Conservation (phyloP, 1,140 invertebrate genomes). For the Leptoteleia sp. region DNA sequence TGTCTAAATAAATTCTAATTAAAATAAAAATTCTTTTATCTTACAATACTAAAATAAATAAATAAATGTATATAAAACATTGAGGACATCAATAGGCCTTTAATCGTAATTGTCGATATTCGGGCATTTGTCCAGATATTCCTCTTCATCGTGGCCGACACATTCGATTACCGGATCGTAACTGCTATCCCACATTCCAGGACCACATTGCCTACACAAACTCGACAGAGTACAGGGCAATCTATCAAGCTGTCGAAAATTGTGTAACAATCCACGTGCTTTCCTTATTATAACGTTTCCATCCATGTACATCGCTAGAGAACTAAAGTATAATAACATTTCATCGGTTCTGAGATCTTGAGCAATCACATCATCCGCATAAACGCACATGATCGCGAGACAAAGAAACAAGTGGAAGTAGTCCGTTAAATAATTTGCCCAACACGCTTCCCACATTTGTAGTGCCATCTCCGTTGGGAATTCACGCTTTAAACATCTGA, state of each 20-base stretch:
- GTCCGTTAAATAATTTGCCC: constrained; percentile 95
- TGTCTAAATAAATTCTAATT: no score
- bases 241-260: constrained; percentile 91
- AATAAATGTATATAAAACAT: not conserved
- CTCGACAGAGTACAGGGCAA: constrained; percentile 94
- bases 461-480: constrained; percentile 93
- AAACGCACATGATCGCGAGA: constrained; percentile 94
- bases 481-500: constrained; percentile 91
- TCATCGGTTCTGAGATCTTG: constrained; percentile 95
- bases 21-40: no score
- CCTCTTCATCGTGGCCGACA: constrained; percentile 78
- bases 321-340: constrained; percentile 96
- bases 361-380: constrained; percentile 94
- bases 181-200: constrained; percentile 96
- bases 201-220: constrained; percentile 92
- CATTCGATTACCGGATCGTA: constrained; percentile 90
- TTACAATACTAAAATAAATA: no score
- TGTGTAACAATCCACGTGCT: constrained; percentile 93
- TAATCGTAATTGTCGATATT: constrained; percentile 76
- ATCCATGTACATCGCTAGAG: constrained; percentile 97
- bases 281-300: constrained; percentile 93
- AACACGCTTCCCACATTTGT: constrained; percentile 96
- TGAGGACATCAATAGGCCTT: constrained; percentile 43
- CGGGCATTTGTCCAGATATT: constrained; percentile 72
- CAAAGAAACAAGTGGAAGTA: constrained; percentile 96